These are phyloP conservation scores for Melanostigma gelatinosum DNA, from an alignment of 2,113 vertebrate genomes.

Conservation along the genomic window DNA sequence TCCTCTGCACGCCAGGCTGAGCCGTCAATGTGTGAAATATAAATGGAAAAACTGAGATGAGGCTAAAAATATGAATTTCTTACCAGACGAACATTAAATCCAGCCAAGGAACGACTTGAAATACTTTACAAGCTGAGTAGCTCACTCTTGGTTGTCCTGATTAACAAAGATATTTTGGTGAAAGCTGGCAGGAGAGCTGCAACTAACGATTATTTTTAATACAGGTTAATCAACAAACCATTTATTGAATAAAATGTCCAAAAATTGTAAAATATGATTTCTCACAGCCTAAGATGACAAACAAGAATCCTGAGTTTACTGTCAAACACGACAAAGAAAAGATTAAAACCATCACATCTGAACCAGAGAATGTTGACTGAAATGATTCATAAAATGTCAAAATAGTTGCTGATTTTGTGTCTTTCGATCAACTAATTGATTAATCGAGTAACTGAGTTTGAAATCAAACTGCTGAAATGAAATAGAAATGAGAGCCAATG, in stretches of 20 bases:
- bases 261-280: background rate
- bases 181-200: background rate
- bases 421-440: no score
- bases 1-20: background rate
- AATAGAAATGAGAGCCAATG: no score
- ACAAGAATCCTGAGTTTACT: background rate
- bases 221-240: background rate
- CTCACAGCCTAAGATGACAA: background rate
- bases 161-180: background rate
- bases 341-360: background rate
- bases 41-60: background rate
- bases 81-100: background rate
- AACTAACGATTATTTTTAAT: background rate
- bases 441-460: background rate
- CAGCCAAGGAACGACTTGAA: background rate
- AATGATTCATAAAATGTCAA: background rate
- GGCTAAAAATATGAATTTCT: background rate
- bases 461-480: background rate
- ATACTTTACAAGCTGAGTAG: background rate
- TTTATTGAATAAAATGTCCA: background rate
- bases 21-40: constrained; percentile 2
- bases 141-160: background rate
- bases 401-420: background rate
- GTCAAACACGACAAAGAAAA: background rate
- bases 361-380: background rate